Conservation (phyloP, 2,797 vertebrate species). For the Accipiter fasciatus region DNA sequence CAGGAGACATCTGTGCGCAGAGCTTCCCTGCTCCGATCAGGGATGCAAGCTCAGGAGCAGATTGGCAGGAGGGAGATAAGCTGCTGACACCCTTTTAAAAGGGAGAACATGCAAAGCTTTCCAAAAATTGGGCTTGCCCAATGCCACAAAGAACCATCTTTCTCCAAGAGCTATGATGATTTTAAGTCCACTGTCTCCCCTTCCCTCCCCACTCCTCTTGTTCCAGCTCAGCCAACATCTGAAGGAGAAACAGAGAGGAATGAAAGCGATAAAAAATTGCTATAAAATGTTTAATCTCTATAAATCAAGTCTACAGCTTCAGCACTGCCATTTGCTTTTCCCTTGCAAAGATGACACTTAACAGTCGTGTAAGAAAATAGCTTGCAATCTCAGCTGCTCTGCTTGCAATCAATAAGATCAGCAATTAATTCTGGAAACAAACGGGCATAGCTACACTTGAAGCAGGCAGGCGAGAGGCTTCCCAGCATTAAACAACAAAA, state of each 20-base stretch:
- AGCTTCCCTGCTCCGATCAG: background rate
- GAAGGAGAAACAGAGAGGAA: slow-evolving; percentile 25
- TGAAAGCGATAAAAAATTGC: background rate
- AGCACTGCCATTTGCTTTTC: background rate
- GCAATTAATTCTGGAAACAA: background rate
- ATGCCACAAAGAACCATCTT: background rate
- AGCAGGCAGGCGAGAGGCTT: background rate
- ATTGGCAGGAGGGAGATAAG: background rate
- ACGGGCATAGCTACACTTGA: background rate
- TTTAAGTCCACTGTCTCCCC: background rate
- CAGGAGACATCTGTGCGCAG: background rate
- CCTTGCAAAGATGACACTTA: background rate
- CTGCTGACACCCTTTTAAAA: background rate
- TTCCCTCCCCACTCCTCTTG: background rate
- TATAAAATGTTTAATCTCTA: background rate
- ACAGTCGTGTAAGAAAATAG: background rate
- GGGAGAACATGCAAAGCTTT: background rate
- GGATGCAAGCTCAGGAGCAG: background rate
- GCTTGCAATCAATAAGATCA: background rate
- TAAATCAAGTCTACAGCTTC: slow-evolving; percentile 10
- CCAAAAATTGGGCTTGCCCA: background rate
- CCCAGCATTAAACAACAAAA: background rate
- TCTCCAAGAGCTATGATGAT: background rate
- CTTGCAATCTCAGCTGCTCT: background rate
- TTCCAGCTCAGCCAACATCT: background rate